Base-by-base conservation (phyloP, 1,140 invertebrate genomes). In the Homarus americanus region DNA sequence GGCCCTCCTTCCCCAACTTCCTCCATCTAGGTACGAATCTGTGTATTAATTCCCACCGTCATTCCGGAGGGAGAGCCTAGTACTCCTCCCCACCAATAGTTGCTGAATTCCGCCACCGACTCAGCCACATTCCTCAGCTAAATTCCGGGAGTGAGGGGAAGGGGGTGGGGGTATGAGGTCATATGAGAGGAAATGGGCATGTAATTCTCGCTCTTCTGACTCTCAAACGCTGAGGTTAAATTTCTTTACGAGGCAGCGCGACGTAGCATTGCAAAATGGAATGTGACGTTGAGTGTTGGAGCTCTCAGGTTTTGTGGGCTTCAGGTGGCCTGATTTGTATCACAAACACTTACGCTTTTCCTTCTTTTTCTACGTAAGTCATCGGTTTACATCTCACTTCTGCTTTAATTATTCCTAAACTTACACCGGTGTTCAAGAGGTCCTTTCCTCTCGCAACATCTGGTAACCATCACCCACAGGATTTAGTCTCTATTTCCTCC, bases 151-250 rank as follows among this genome's bases (percentile, higher is more conserved):
- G 79, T 82, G 24, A 32, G 38, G 49, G 63, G 49, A 32, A 53
- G 44, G n/a, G n/a, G 32, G 78, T 40, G 9, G 38, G 76, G 38
- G 82, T 36, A 69, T 84, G 82, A 84, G 66, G 82, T 84, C 82
- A 84, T 72, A 72, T 72, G 82, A 84, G 44, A 28, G 66, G 15
- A 41, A 85, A 85, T 85, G 83, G 32, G 34, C 83, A 75, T 75
- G 83, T 73, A 75, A 85, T 85, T 75, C 83, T 85, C 38, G 69
- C 69, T 53, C 83, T 85, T 85, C 66, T 75, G 69, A 49, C 69
- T 1, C 32, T 75, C 20, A 75, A 44, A 49, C 69, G n/a, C 24
- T 75, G 24, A 41, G 69, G 72, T 73, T 34, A 75, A 17, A 75
- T 72, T 75, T 34, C 69, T 40, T 53, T 75, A 75, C 4, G n/a